Evolutionary conservation across 2,888 invertebrate species (phyloP).

Genomic region (Mesodorylaimus sp.): DNA sequence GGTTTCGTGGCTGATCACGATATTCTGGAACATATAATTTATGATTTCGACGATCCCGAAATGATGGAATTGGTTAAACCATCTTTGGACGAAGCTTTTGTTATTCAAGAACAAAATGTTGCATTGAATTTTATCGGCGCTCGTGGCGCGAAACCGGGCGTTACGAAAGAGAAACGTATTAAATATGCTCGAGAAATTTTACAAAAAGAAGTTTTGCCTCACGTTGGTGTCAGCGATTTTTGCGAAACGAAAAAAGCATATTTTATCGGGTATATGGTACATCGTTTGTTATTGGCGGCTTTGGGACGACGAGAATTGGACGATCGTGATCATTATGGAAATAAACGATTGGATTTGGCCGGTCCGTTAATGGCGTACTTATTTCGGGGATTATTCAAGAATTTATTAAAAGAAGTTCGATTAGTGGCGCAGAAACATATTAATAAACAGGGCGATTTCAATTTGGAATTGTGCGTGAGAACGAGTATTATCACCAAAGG

Average conservation of each 20-base stretch:
- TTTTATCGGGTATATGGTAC: slow-evolving; percentile 72
- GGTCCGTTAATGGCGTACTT: slow-evolving; percentile 89
- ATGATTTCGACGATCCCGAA: slow-evolving; percentile 98
- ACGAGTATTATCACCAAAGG: slow-evolving; percentile 96
- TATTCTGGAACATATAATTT: slow-evolving; percentile 96
- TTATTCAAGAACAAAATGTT: slow-evolving; percentile 96
- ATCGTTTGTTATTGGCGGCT: slow-evolving; percentile 75
- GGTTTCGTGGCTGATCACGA: slow-evolving; percentile 98
- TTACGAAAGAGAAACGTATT: slow-evolving; percentile 93
- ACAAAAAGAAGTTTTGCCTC: slow-evolving; percentile 98
- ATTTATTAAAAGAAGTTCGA: slow-evolving; percentile 44
- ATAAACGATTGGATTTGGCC: slow-evolving; percentile 89
- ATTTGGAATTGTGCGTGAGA: slow-evolving; percentile 72
- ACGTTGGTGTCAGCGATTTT: slow-evolving; percentile 96
- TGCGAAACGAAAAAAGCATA: slow-evolving; percentile 96
- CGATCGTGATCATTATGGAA: slow-evolving; percentile 99
- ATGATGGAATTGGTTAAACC: slow-evolving; percentile 99
- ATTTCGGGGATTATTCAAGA: slow-evolving; percentile 55
- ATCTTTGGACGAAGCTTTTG: slow-evolving; percentile 94
- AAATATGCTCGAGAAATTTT: slow-evolving; percentile 98
- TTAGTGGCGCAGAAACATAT: slow-evolving; percentile 98
- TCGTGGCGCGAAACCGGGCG: slow-evolving; percentile 88
- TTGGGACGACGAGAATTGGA: slow-evolving; percentile 88
- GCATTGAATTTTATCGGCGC: slow-evolving; percentile 96
- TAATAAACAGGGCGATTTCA: slow-evolving; percentile 94